Evolutionary conservation across 2,113 vertebrate genomes (phyloP).

Genomic region (Campylorhamphus procurvoides): DNA sequence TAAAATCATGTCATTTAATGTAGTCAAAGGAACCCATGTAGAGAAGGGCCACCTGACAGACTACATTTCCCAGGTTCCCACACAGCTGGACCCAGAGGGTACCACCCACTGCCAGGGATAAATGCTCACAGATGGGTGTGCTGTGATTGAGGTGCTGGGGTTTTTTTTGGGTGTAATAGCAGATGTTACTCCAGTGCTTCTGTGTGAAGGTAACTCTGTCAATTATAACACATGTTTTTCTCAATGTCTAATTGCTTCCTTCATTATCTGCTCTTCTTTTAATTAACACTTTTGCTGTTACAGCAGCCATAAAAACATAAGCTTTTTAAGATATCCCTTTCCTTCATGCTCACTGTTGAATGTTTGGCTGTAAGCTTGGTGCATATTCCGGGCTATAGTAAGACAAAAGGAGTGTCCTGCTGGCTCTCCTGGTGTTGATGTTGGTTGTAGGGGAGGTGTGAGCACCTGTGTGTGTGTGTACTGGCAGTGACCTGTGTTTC

Average conservation of each 20-base stretch:
- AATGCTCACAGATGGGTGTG: fast-evolving
- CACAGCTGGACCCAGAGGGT: neutral
- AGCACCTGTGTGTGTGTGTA: neutral
- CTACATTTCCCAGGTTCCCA: neutral
- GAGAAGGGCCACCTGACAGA: neutral
- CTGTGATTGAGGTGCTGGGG: no score
- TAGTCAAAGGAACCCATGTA: neutral
- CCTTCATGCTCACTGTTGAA: neutral
- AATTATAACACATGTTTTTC: neutral
- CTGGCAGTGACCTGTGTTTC: neutral
- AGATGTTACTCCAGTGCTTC: neutral
- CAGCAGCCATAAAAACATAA: neutral
- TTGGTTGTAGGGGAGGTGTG: neutral
- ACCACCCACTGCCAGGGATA: neutral
- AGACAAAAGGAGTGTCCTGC: neutral
- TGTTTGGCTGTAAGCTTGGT: neutral
- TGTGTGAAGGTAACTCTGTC: neutral
- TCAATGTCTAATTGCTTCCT: neutral
- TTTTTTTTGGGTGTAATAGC: fast-evolving
- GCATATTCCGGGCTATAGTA: neutral
- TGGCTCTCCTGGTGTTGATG: neutral
- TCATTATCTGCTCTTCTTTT: neutral
- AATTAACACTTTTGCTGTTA: neutral
- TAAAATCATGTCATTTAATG: neutral
- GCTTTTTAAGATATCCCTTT: neutral